Conservation (phyloP, 2,113 vertebrate species). For the Myotis davidii region DNA sequence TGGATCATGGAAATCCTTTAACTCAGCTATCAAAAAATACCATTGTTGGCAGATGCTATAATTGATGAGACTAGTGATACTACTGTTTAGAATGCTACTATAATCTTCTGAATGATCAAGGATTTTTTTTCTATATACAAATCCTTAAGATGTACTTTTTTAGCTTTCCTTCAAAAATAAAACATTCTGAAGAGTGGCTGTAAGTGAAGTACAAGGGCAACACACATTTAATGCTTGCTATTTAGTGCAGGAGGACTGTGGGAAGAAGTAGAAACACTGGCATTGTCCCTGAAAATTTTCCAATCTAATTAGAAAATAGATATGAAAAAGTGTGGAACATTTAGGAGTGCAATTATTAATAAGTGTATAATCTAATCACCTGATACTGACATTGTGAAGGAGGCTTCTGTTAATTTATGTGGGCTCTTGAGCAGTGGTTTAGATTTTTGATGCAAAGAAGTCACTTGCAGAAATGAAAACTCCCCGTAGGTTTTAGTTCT, state of each 20-base stretch:
- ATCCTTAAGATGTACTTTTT: neutral
- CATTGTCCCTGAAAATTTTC: neutral
- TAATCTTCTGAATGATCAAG: neutral
- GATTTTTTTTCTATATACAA: neutral
- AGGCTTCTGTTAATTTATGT: neutral
- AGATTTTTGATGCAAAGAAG: conserved; percentile 27
- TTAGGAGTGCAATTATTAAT: conserved; percentile 10
- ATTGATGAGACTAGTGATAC: neutral
- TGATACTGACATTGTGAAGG: neutral
- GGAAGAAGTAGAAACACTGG: neutral
- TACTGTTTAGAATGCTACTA: neutral
- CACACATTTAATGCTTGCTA: neutral
- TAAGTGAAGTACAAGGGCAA: neutral
- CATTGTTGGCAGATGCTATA: neutral
- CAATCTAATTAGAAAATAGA: neutral
- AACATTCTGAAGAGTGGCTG: neutral
- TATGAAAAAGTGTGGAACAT: neutral
- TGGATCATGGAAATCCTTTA: conserved; percentile 30
- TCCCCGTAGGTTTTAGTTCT: neutral
- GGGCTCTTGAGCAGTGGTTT: neutral
- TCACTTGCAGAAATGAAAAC: neutral
- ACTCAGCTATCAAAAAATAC: neutral
- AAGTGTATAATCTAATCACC: neutral
- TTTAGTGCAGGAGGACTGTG: neutral
- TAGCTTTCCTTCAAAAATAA: neutral